Evolutionary conservation across 2,113 vertebrate genomes (phyloP), one percentile per base, ranked within the genome.

Genomic region (Xiphias gladius): DNA sequence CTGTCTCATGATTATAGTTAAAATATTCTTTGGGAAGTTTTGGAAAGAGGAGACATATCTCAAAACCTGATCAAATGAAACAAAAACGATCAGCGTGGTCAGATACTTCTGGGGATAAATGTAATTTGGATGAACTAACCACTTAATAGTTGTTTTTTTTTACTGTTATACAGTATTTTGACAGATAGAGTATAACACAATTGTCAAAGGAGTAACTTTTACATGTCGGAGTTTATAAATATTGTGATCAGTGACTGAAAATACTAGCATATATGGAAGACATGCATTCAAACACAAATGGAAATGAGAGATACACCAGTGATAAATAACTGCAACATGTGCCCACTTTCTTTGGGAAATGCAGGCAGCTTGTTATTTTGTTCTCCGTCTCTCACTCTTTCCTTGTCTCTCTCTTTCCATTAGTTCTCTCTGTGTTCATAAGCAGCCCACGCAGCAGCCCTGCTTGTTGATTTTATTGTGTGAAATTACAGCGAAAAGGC

Each of bases 361-460:
- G 19, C 67, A 79, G 58, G 37, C 58, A 61, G 32, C 30, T 73
- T 67, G 76, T 63, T 79, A 61, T 77, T 66, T 84, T 63, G 17
- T 52, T 84, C 75, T 76, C 72, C 26, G 50, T 85, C 85, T 81
- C 64, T 82, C 65, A 57, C 75, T 69, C 82, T 80, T 58, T 48
- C 64, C 41, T 59, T n/a, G 26, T 72, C 62, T 82, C 80, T 86
- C 30, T 81, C 67, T 55, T 77, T 83, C 80, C 77, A 89, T 86
- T 74, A 81, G 37, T 80, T 84, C 76, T 82, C 77, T 74, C 79
- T 87, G 79, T 85, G 81, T 80, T 87, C 76, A 84, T 50, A 74
- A 79, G 76, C 85, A 69, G 87, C 92, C 93, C 93, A 94, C 91
- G 86, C 90, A 86, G 86, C 80, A 72, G 79, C 82, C 62, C 65